phyloP scores from a whole-genome alignment of 2,797 vertebrate species.

The Aldrovandia affinis region DNA sequence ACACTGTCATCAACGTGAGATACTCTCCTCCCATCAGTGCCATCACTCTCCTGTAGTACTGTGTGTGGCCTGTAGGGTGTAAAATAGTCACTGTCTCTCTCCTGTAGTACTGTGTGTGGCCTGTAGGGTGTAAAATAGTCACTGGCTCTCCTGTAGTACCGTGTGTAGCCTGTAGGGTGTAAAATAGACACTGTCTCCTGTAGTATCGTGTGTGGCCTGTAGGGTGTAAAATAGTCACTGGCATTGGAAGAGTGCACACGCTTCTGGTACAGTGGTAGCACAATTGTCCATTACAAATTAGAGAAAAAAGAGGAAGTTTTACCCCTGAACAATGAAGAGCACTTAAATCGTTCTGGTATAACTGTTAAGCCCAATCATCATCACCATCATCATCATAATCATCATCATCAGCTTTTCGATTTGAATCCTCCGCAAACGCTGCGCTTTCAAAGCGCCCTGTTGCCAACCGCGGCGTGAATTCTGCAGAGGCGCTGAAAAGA shows the following conservation, averaged over 20 bases:
- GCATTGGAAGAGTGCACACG: background rate
- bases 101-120: no score
- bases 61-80: background rate
- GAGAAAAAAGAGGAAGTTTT: background rate
- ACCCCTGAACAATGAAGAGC: background rate
- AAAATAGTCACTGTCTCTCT: no score
- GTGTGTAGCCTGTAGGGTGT: background rate
- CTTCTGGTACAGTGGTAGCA: background rate
- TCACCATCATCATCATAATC: background rate
- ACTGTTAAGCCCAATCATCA: background rate
- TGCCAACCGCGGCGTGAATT: background rate
- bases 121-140: no score
- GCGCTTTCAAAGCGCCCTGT: background rate
- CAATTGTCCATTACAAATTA: background rate
- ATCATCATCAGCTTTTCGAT: background rate
- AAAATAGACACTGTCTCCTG: no score
- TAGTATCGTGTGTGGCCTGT: background rate
- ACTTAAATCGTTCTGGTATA: background rate
- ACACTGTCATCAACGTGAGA: no score
- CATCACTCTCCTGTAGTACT: no score
- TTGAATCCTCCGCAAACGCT: no score
- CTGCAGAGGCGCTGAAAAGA: background rate
- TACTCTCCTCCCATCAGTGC: no score
- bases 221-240: no score
- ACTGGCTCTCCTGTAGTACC: no score